Conservation (phyloP, 1,140 invertebrate genomes). For the Drosophila orosa region DNA sequence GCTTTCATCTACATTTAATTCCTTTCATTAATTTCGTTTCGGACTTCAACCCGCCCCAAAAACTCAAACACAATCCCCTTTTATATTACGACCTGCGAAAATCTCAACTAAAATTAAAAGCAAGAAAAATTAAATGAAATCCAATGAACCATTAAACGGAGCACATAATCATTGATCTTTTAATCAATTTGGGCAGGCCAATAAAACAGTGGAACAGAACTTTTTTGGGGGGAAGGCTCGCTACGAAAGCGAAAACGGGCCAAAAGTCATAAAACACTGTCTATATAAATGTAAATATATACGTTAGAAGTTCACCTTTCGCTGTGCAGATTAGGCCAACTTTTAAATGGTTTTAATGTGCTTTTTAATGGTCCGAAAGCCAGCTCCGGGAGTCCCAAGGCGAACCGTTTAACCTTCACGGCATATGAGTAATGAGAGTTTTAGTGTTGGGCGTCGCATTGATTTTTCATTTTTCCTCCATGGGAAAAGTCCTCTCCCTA, state of each 20-base stretch:
- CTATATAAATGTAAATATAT: conserved; percentile 17
- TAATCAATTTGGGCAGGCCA: conserved; percentile 74
- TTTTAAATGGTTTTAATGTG: conserved; percentile 81
- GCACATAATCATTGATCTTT: conserved; percentile 80
- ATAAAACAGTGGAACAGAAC: conserved; percentile 47
- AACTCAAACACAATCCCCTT: not conserved
- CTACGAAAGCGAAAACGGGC: conserved; percentile 24
- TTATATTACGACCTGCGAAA: conserved; percentile 34
- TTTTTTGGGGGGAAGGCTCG: not conserved
- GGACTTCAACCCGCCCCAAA: not conserved
- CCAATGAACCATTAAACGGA: conserved; percentile 74
- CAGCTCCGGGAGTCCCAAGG: conserved; percentile 6
- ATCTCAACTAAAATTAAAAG: conserved; percentile 43
- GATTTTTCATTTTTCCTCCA: conserved; percentile 62
- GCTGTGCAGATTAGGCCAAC: conserved; percentile 68
- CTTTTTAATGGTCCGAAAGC: conserved; percentile 62
- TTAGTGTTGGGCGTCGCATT: conserved; percentile 61
- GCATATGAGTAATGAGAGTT: conserved; percentile 79
- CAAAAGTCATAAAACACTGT: conserved; percentile 72
- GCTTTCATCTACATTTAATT: not conserved
- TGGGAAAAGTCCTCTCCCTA: conserved; percentile 50
- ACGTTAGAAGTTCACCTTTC: conserved; percentile 57
- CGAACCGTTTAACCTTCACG: conserved; percentile 41
- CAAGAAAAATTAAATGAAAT: conserved; percentile 65
- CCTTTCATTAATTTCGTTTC: conserved; percentile 14